Conservation (phyloP, 2,113 vertebrate genomes). For the Sinocyclocheilus rhinocerous region DNA sequence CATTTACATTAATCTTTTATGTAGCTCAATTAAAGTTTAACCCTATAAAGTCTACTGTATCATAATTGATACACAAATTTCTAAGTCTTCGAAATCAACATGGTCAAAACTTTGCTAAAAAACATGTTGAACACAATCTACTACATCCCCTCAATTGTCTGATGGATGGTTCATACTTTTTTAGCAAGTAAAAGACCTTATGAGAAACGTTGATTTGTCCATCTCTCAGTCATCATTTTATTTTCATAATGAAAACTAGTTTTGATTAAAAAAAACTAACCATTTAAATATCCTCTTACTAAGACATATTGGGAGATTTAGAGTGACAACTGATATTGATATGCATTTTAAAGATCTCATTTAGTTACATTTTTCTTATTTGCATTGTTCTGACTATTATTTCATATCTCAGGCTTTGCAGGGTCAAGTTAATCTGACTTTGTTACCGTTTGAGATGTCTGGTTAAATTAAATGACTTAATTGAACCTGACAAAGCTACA, state of each 20-base stretch:
- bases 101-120: not conserved
- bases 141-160: not conserved
- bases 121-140: not conserved
- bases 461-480: no score
- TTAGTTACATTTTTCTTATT: not conserved
- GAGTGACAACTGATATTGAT: not conserved
- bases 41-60: not conserved
- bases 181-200: not conserved
- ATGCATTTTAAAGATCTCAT: not conserved
- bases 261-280: no score
- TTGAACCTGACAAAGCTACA: not conserved
- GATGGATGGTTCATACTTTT: not conserved
- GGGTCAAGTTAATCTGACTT: no score
- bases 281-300: no score
- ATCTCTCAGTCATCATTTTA: no score
- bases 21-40: not conserved
- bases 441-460: no score
- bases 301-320: no score
- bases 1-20: not conserved
- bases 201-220: no score
- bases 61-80: not conserved
- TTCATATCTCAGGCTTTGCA: no score
- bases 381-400: no score
- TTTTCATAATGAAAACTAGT: no score
- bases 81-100: not conserved